Conservation (phyloP, 2,797 vertebrate species). For the Microcaecilia unicolor region DNA sequence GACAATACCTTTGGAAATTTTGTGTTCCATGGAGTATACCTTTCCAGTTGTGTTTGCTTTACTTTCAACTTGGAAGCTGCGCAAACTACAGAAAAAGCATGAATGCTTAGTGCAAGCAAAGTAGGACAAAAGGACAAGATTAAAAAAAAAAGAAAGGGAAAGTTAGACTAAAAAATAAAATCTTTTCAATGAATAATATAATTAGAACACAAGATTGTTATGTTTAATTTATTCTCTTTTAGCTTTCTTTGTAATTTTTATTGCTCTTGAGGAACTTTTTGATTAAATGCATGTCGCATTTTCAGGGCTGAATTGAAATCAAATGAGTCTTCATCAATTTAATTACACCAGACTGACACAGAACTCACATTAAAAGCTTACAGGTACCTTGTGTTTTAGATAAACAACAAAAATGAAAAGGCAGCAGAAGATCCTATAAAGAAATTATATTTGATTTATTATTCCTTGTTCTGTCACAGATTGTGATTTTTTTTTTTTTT, state of each 20-base stretch:
- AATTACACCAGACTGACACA: constrained; percentile 52
- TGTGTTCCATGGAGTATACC: too few relatives aligned
- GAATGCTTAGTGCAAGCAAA: too few relatives aligned
- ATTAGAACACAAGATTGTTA: constrained; percentile 26
- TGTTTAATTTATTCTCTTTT: constrained; percentile 33
- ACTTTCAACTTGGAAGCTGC: too few relatives aligned
- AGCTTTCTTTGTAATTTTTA: constrained; percentile 26
- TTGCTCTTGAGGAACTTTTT: constrained; percentile 30
- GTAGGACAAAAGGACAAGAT: too few relatives aligned
- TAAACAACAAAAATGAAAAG: constrained; percentile 1
- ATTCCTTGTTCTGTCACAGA: constrained; percentile 7
- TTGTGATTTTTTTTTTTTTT: constrained; percentile 5
- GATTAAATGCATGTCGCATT: constrained; percentile 39
- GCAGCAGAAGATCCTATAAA: background rate
- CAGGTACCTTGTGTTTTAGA: constrained; percentile 1
- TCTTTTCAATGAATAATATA: constrained; percentile 24
- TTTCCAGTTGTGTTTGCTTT: too few relatives aligned
- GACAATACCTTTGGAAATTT: too few relatives aligned
- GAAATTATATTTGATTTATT: constrained; percentile 20
- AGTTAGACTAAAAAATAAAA: background rate
- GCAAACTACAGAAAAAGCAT: too few relatives aligned
- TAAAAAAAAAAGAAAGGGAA: background rate
- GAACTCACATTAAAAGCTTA: constrained; percentile 43
- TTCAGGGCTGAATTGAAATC: constrained; percentile 32
- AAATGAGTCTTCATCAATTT: constrained; percentile 63